A percentile compares a stretch with the other conserved stretches of the same genome.
Evolutionary conservation across 2,888 invertebrate species (phyloP).

Genomic region (Drosophila siamana): DNA sequence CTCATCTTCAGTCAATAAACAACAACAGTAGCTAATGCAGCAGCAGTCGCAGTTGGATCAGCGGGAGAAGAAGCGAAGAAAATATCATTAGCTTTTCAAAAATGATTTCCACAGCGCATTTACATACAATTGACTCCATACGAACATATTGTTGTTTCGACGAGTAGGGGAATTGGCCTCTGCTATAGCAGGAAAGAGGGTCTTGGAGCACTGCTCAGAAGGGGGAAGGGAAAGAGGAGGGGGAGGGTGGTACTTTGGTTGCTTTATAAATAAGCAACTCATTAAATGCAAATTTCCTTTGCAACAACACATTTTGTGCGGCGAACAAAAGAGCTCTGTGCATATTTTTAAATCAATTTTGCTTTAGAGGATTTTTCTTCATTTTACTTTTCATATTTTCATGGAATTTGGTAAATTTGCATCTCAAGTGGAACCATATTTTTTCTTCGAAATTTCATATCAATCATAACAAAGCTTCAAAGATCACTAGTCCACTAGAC

Average conservation of each 20-base stretch:
- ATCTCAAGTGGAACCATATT: constrained; percentile 43
- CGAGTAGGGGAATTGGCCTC: constrained; percentile 7
- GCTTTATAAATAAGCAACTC: constrained; percentile 56
- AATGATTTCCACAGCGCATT: constrained; percentile 67
- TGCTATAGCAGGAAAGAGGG: neutral
- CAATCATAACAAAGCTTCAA: constrained; percentile 30
- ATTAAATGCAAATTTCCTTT: constrained; percentile 74
- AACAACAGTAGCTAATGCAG: constrained; percentile 23
- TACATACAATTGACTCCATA: constrained; percentile 64
- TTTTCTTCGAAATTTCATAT: constrained; percentile 32
- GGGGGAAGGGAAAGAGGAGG: too few species aligned
- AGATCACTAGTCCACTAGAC: constrained; percentile 14
- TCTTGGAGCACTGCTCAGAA: neutral
- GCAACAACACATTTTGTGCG: constrained; percentile 47
- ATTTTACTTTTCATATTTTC: constrained; percentile 31
- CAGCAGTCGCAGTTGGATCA: constrained; percentile 20
- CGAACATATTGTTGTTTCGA: constrained; percentile 13
- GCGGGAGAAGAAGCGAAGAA: constrained; percentile 27
- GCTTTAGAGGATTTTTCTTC: constrained; percentile 22
- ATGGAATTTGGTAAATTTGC: constrained; percentile 63
- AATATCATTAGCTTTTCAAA: constrained; percentile 57
- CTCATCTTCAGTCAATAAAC: constrained; percentile 32
- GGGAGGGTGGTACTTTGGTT: constrained; percentile 1
- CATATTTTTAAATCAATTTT: constrained; percentile 58
- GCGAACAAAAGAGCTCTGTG: constrained; percentile 49